These are phyloP conservation scores for Clistopyga incitator DNA, from an alignment of 2,888 invertebrate genomes.

Conservation along the genomic window DNA sequence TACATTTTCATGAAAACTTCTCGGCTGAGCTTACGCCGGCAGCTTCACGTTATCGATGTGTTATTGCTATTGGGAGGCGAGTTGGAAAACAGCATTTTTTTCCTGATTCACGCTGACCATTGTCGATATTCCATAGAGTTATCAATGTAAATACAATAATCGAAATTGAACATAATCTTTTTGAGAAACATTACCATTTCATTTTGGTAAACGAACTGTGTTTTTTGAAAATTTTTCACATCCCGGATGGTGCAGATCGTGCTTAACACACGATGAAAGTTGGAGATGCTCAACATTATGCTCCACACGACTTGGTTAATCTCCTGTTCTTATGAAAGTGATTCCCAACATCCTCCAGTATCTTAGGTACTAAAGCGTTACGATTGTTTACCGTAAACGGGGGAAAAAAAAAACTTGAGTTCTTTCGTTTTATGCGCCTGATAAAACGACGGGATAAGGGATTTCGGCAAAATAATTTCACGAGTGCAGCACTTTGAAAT, in stretches of 20 bases:
- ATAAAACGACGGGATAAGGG: neutral
- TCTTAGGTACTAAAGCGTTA: conserved; percentile 17
- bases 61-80: conserved; percentile 21
- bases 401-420: conserved; percentile 22
- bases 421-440: conserved; percentile 9
- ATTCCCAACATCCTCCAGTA: conserved; percentile 40
- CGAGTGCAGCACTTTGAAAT: neutral
- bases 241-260: conserved; percentile 42
- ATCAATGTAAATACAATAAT: neutral
- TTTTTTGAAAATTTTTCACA: neutral
- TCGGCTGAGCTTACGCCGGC: neutral
- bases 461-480: neutral
- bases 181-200: no score
- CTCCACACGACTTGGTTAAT: conserved; percentile 16
- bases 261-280: conserved; percentile 37
- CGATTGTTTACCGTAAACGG: conserved; percentile 25
- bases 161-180: neutral
- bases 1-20: conserved; percentile 50
- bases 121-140: neutral
- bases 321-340: conserved; percentile 25
- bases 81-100: neutral
- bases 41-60: neutral
- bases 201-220: neutral
- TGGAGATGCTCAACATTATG: conserved; percentile 57
- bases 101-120: neutral